Evolutionary conservation across 2,113 vertebrate genomes (phyloP).

Genomic region (Microcebus jonahi): DNA sequence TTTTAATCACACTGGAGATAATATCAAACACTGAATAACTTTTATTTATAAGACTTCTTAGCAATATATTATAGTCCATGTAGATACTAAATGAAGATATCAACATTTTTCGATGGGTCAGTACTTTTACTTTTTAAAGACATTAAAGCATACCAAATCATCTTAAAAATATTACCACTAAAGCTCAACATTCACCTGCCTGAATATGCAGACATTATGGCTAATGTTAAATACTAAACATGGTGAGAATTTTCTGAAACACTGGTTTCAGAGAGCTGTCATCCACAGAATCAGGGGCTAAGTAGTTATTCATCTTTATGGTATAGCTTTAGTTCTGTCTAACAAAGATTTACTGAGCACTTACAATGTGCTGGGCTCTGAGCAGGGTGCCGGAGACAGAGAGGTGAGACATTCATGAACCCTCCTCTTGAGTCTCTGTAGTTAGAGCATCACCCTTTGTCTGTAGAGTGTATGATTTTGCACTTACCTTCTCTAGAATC

Average conservation of each 20-base stretch:
- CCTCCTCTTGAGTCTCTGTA: neutral
- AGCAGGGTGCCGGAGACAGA: neutral
- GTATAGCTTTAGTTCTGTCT: neutral
- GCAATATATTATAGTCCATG: neutral
- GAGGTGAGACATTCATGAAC: neutral
- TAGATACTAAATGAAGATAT: neutral
- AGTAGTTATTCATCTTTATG: neutral
- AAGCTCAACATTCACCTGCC: neutral
- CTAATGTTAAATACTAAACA: neutral
- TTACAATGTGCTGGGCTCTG: neutral
- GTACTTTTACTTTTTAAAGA: slow-evolving; percentile 12
- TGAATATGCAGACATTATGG: neutral
- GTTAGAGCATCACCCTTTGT: neutral
- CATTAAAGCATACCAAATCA: slow-evolving; percentile 12
- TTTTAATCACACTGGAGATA: slow-evolving; percentile 12
- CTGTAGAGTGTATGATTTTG: neutral
- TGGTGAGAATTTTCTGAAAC: neutral
- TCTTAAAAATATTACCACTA: neutral
- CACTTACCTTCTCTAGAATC: neutral
- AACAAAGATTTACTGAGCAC: neutral
- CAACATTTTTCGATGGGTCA: neutral
- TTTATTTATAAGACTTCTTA: slow-evolving; percentile 27
- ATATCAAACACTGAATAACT: neutral
- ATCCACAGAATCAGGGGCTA: neutral
- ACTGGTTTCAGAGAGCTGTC: neutral